Evolutionary conservation across 2,113 vertebrate species (phyloP), one percentile per base, ranked within the genome.

Genomic region (Mesoclemmys tuberculata): DNA sequence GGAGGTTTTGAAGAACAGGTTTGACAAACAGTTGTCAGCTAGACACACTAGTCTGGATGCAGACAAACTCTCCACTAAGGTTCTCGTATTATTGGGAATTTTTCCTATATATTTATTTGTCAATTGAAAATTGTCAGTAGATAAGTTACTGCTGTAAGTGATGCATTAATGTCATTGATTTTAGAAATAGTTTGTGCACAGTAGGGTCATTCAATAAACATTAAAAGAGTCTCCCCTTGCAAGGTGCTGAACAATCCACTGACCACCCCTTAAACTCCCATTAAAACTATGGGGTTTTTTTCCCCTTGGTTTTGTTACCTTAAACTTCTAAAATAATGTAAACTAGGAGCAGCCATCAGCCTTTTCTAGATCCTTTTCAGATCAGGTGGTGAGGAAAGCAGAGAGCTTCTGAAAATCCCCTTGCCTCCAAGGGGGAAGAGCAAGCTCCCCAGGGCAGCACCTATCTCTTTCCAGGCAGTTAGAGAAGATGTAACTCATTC

Each of bases 1-100:
- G 27, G 26, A 58, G 27, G 56, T 29, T 58, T 58, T 29, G 27
- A 58, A 31, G 56, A 58, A 58, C 56, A 58, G 27, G 56, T 58
- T 91, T 92, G 90, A 96, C 68, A 94, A 94, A 94, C 81, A 93
- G 54, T 51, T 87, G 1, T 55, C 48, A 91, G n/a, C 11, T 80
- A 79, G 19, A 91, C 31, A 24, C 26, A 92, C 79, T 7, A 71
- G 29, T 80, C 4, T 38, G n/a, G 64, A 38, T 18, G 64, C n/a
- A 71, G 35, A 68, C 3, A n/a, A 71, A 38, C 64, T 4, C 16
- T 38, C 64, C 64, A 71, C n/a, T 71, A n/a, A 19, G 41, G 19
- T 87, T 85, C n/a, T n/a, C n/a, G n/a, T 88, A 2, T 49, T 94
- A 86, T 24, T 78, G 85, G 54, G 24, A 7, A 68, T 94, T 92